Percentiles rank a stretch among this genome's conserved stretches.
These are phyloP conservation scores for Monarcha castaneiventris DNA, from an alignment of 2,113 vertebrate genomes.

Conservation along the genomic window DNA sequence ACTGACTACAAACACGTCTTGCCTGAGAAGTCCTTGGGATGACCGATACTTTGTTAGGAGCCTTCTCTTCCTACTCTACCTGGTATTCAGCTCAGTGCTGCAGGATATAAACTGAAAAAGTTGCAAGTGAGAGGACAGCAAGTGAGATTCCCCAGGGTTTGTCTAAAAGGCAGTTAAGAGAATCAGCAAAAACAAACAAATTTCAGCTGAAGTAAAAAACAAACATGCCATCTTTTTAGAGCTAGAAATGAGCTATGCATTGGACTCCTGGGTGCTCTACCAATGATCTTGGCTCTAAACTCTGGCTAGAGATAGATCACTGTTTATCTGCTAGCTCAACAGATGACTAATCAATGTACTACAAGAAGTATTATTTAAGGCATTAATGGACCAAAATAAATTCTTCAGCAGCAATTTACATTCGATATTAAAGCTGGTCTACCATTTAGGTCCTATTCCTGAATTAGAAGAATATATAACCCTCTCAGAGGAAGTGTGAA, in stretches of 20 bases:
- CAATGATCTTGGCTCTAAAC: background rate
- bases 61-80: background rate
- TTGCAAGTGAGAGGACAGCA: background rate
- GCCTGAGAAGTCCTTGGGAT: background rate
- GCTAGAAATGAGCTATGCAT: background rate
- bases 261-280: background rate
- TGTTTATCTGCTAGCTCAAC: background rate
- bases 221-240: background rate
- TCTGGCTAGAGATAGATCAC: background rate
- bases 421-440: background rate
- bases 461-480: background rate
- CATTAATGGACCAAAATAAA: background rate
- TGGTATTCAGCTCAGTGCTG: background rate
- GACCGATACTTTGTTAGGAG: background rate
- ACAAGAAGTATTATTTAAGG: background rate
- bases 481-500: background rate
- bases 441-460: background rate
- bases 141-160: background rate
- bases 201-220: background rate
- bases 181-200: background rate
- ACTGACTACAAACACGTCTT: background rate
- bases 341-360: background rate
- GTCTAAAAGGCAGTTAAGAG: background rate
- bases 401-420: background rate
- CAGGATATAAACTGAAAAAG: background rate